Percentiles rank a stretch among this genome's conserved stretches.
Evolutionary conservation across 2,888 invertebrate species (phyloP).

Genomic region (Macropis europaea): DNA sequence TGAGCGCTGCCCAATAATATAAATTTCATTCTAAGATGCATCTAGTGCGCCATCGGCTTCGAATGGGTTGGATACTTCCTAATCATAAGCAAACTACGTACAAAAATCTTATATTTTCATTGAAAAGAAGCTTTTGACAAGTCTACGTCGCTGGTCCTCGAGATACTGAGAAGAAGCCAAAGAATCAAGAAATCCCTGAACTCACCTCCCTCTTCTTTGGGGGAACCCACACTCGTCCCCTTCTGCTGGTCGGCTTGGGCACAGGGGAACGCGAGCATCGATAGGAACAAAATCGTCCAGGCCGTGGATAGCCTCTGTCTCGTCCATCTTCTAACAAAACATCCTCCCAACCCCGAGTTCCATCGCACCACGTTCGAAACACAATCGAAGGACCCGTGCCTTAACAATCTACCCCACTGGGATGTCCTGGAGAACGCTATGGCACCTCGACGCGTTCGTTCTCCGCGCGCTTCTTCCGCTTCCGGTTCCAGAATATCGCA

Average conservation of each 20-base stretch:
- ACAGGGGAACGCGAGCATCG: constrained; percentile 41
- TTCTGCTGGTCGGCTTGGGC: constrained; percentile 33
- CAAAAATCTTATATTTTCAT: no score
- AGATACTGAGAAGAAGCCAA: background rate
- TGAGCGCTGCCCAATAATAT: no score
- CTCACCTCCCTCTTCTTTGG: constrained; percentile 59
- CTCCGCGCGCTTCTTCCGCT: background rate
- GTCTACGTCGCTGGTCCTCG: no score
- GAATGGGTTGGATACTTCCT: no score
- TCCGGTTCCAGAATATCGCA: background rate
- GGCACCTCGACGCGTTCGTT: background rate
- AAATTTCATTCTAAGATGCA: no score
- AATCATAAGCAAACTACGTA: no score
- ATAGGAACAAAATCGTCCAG: constrained; percentile 48
- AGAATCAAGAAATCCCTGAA: background rate
- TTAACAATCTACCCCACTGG: background rate
- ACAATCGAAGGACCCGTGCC: constrained; percentile 3
- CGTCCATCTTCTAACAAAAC: constrained; percentile 9
- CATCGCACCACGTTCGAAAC: constrained; percentile 76
- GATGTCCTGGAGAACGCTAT: background rate
- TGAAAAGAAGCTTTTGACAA: no score
- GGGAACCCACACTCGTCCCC: constrained; percentile 20
- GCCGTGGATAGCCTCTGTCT: constrained; percentile 20
- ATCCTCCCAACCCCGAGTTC: constrained; percentile 44
- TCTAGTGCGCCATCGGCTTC: no score